phyloP scores from a whole-genome alignment of 2,797 vertebrate species.

The Amazona finschi region DNA sequence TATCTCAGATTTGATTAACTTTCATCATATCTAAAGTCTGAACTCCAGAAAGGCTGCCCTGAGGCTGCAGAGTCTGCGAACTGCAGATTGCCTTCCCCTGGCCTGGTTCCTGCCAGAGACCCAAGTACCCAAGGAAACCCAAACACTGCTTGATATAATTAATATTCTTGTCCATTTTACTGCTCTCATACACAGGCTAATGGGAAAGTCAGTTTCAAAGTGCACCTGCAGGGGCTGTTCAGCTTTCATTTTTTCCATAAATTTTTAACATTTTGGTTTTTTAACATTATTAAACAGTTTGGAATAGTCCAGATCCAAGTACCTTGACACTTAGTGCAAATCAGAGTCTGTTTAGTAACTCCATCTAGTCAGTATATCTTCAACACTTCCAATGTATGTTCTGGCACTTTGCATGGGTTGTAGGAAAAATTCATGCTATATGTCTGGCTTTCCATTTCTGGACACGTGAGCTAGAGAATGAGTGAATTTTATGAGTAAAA shows the following conservation, averaged over 20 bases:
- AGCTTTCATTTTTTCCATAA: not conserved
- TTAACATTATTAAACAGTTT: not conserved
- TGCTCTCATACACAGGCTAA: not conserved
- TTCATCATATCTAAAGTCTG: not conserved
- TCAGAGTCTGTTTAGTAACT: not conserved
- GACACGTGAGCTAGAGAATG: not conserved
- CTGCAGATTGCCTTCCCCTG: not conserved
- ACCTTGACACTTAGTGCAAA: not conserved
- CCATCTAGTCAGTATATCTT: not conserved
- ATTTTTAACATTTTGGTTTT: not conserved
- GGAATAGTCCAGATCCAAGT: not conserved
- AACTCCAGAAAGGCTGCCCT: not conserved
- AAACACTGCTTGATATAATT: not conserved
- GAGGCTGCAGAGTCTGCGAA: not conserved
- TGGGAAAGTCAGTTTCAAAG: not conserved
- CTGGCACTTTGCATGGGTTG: not conserved
- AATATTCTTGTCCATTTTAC: not conserved
- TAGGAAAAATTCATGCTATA: not conserved
- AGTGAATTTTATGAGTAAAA: not conserved
- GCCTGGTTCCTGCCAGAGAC: not conserved
- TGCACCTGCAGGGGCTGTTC: not conserved
- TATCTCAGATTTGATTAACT: slow-evolving; percentile 1
- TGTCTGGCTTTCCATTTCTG: not conserved
- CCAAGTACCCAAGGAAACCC: not conserved
- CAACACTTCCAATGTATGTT: not conserved